Conservation (phyloP, 2,888 invertebrate species). For the Onchidella celtica region DNA sequence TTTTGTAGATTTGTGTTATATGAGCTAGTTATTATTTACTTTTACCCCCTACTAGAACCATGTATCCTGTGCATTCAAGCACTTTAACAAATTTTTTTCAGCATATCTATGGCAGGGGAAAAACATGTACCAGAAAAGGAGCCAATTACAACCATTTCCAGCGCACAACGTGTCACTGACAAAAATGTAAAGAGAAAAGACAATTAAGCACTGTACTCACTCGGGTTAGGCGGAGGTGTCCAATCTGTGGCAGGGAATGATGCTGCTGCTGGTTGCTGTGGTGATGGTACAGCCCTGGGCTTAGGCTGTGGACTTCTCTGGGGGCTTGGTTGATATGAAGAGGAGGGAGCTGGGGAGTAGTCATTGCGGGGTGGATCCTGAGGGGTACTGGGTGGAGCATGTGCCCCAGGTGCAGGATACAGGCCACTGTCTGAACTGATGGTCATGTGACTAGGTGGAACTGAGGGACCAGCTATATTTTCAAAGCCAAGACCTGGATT, state of each 20-base stretch:
- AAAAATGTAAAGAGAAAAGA: too few species aligned
- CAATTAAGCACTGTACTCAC: too few species aligned
- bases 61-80: too few species aligned
- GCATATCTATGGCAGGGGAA: too few species aligned
- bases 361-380: conserved; percentile 57
- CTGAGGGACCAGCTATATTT: conserved; percentile 20
- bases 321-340: conserved; percentile 56
- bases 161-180: too few species aligned
- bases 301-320: conserved; percentile 37
- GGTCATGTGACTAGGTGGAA: conserved; percentile 48
- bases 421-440: conserved; percentile 48
- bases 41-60: too few species aligned
- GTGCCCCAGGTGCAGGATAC: conserved; percentile 53
- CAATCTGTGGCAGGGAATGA: conserved; percentile 54
- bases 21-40: too few species aligned
- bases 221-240: conserved; percentile 67
- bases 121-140: too few species aligned
- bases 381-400: conserved; percentile 59
- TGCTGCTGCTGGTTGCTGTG: conserved; percentile 46
- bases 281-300: conserved; percentile 42
- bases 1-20: too few species aligned
- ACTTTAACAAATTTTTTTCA: too few species aligned
- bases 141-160: too few species aligned
- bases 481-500: conserved; percentile 34
- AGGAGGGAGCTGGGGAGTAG: conserved; percentile 65